Evolutionary conservation across 2,797 vertebrate species (phyloP).

Genomic region (Falco concolor): DNA sequence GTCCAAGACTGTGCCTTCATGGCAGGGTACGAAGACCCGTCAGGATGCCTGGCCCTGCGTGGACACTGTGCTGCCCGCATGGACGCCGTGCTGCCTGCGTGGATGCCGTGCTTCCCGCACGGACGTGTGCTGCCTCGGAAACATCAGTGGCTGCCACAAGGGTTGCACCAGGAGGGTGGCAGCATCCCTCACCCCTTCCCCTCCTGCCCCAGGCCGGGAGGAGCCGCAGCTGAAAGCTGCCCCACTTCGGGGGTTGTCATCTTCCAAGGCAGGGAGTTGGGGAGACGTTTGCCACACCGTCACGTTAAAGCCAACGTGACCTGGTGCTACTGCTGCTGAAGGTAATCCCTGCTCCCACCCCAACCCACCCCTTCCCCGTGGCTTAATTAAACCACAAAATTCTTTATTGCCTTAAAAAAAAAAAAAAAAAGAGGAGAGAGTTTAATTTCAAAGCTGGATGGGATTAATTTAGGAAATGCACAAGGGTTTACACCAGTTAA

Average conservation of each 20-base stretch:
- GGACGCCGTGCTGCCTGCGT: no score
- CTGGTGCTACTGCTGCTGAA: neutral
- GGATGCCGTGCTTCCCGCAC: rapidly evolving
- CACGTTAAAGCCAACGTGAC: neutral
- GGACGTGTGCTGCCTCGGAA: no score
- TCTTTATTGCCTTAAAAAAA: neutral
- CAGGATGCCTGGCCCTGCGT: neutral
- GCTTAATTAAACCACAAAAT: no score
- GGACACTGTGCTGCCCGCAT: neutral
- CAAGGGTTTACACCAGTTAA: neutral
- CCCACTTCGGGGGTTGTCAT: neutral
- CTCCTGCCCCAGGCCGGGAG: neutral
- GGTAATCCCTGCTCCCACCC: neutral
- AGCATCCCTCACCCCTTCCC: neutral
- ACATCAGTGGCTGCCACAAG: rapidly evolving
- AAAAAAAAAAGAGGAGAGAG: no score
- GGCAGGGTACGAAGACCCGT: no score
- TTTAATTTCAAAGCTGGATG: neutral
- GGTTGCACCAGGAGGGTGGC: neutral
- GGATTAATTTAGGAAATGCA: neutral
- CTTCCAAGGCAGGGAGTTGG: no score
- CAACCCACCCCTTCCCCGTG: neutral
- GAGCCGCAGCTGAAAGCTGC: rapidly evolving
- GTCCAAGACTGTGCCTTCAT: no score
- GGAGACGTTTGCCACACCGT: rapidly evolving